Evolutionary conservation across 2,888 invertebrate species (phyloP), one percentile per base, ranked within the genome.

Genomic region (Diarsia dahlii): DNA sequence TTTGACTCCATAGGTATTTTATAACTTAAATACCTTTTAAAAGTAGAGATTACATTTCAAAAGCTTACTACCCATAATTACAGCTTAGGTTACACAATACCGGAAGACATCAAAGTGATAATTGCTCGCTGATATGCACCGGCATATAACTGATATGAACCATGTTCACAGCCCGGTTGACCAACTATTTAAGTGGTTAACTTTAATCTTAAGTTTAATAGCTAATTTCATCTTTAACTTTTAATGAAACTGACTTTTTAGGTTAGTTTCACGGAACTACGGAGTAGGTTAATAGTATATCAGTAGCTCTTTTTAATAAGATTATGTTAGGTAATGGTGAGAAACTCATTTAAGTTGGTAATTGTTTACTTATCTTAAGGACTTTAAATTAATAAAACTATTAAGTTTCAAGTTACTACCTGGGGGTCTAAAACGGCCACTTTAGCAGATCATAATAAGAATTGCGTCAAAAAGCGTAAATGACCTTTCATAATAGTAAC

Each of bases 61-160:
- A 62, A 68, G 2, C 20, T 28, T 12, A 20, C 39, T 34, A 28
- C 28, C 1, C 2, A 23, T 50, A 72, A 50, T 23, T 46, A 68
- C 52, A 81, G 39, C 46, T 1, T 18, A 64, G 63, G n/a, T 75
- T 64, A 52, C 58, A 68, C 67, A 87, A 84, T 75, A 82, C 86
- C 77, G 87, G 87, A 87, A 84, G 71, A 78, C 54, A 80, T 80
- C 66, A 62, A 73, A 62, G 67, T 63, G 80, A 69, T 87, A 82
- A 86, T 77, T 78, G 76, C 64, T 23, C 54, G 46, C 73, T 81
- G 81, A 87, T 87, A 77, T 81, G 76, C 56, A n/a, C 84, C 79
- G 78, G 84, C 83, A 78, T 66, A 70, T 75, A 70, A 80, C 78
- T 65, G 74, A 74, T 80, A 71, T 52, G 68, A 6, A 12, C 23